These are phyloP conservation scores for Mastigias papua DNA, from an alignment of 30 jellyfish, hydroid and myxozoan species.

Conservation along the genomic window DNA sequence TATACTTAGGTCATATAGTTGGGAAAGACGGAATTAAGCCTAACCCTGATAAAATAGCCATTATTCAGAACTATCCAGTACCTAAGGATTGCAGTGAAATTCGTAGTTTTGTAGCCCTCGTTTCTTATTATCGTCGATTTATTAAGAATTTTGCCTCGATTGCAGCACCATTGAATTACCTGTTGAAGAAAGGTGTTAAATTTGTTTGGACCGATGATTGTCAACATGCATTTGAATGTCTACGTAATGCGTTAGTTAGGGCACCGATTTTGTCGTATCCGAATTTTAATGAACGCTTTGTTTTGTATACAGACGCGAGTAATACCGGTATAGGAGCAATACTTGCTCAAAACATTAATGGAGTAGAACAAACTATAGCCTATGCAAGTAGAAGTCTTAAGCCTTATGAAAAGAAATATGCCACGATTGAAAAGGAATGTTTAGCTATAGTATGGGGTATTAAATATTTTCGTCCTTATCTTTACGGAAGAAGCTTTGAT, in stretches of 20 bases:
- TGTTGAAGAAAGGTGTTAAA: slow-evolving; percentile 18
- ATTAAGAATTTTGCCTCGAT: slow-evolving; percentile 53
- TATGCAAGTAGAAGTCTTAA: slow-evolving; percentile 58
- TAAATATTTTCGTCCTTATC: slow-evolving; percentile 65
- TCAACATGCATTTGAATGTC: slow-evolving; percentile 61
- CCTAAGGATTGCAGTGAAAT: slow-evolving; percentile 39
- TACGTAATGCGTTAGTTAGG: slow-evolving; percentile 29
- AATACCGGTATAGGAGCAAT: slow-evolving; percentile 64
- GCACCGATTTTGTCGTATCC: slow-evolving; percentile 78
- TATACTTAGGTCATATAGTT: slow-evolving; percentile 68
- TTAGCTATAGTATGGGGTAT: slow-evolving; percentile 63
- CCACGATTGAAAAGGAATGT: slow-evolving; percentile 48
- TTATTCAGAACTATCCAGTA: slow-evolving; percentile 31
- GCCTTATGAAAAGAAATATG: slow-evolving; percentile 29
- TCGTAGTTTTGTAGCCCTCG: slow-evolving; percentile 61
- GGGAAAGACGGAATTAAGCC: slow-evolving; percentile 46
- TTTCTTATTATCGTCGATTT: slow-evolving; percentile 46
- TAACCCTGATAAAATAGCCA: slow-evolving; percentile 40
- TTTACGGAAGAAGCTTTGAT: slow-evolving; percentile 46
- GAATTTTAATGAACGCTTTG: slow-evolving; percentile 21
- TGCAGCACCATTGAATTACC: slow-evolving; percentile 51
- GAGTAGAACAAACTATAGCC: slow-evolving; percentile 53
- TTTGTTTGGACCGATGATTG: slow-evolving; percentile 58
- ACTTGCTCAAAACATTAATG: slow-evolving; percentile 63
- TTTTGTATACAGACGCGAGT: slow-evolving; percentile 68